Conservation (phyloP, 2,797 vertebrate genomes). For the Amniataba percoides region DNA sequence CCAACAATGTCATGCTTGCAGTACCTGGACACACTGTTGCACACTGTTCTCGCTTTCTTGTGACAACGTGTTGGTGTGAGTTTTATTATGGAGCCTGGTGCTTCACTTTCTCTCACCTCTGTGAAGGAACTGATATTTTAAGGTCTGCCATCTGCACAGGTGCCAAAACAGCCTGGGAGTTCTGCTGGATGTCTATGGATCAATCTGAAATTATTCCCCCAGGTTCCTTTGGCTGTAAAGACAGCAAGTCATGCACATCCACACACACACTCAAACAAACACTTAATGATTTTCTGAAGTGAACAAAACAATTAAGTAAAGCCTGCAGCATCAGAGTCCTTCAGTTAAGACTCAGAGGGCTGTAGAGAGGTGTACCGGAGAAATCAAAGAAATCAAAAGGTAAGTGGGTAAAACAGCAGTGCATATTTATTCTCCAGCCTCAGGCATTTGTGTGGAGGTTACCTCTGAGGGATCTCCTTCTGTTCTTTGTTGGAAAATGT, state of each 20-base stretch:
- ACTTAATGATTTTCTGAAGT: constrained; percentile 80
- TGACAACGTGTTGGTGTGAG: constrained; percentile 63
- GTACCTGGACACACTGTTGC: constrained; percentile 32
- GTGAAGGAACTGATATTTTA: constrained; percentile 77
- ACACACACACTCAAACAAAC: constrained; percentile 24
- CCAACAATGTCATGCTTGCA: constrained; percentile 28
- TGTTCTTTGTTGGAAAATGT: constrained; percentile 54
- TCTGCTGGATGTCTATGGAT: constrained; percentile 75
- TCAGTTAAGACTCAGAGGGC: constrained; percentile 61
- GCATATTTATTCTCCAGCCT: constrained; percentile 56
- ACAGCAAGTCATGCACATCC: constrained; percentile 23
- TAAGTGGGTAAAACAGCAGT: constrained; percentile 48
- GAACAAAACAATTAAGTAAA: constrained; percentile 84
- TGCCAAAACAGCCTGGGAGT: constrained; percentile 75
- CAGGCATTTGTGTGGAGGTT: constrained; percentile 50
- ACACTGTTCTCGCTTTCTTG: constrained; percentile 34
- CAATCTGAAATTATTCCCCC: constrained; percentile 81
- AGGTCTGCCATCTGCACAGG: constrained; percentile 81
- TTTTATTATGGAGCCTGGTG: constrained; percentile 60
- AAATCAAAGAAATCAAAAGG: constrained; percentile 69
- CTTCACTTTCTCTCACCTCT: constrained; percentile 74
- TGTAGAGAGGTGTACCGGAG: constrained; percentile 60
- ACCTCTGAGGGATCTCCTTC: constrained; percentile 45
- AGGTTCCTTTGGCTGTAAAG: constrained; percentile 55
- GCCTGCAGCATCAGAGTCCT: constrained; percentile 61